Evolutionary conservation across 2,888 invertebrate genomes (phyloP).

Genomic region (Cylindroiulus punctatus): DNA sequence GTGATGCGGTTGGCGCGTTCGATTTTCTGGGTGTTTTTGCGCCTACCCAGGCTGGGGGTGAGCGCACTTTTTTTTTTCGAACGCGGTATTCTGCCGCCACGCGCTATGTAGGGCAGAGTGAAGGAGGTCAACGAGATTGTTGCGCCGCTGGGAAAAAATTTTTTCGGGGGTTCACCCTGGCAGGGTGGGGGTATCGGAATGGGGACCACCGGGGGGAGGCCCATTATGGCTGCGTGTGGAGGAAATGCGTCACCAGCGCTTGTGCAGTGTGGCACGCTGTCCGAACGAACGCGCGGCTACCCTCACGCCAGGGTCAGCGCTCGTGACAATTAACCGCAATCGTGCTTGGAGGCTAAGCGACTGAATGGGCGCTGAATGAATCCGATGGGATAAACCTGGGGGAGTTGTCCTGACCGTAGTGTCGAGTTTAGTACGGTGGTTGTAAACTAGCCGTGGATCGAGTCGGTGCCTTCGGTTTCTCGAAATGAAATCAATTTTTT

Average conservation of each 20-base stretch:
- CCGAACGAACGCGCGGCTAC: neutral
- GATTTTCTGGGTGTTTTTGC: slow-evolving; percentile 9
- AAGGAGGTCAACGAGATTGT: slow-evolving; percentile 34
- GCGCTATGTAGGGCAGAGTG: slow-evolving; percentile 32
- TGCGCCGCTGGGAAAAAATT: neutral
- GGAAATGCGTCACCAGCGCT: neutral
- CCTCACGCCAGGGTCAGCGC: neutral
- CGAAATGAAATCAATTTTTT: too few relatives aligned
- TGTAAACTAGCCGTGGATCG: too few relatives aligned
- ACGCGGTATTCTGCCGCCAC: neutral
- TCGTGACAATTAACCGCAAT: neutral
- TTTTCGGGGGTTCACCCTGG: neutral
- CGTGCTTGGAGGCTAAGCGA: slow-evolving; percentile 3
- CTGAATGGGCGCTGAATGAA: neutral
- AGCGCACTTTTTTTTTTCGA: neutral
- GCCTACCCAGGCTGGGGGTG: neutral
- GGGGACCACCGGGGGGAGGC: neutral
- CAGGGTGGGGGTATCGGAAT: neutral
- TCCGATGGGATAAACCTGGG: neutral
- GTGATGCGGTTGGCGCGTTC: neutral
- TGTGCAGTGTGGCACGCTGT: neutral
- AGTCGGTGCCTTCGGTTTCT: too few relatives aligned
- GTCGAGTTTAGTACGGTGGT: neutral
- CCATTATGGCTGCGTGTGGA: neutral
- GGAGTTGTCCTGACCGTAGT: too few relatives aligned